These are phyloP conservation scores for Pterostichus madidus DNA, from an alignment of 2,888 invertebrate species.

Conservation along the genomic window DNA sequence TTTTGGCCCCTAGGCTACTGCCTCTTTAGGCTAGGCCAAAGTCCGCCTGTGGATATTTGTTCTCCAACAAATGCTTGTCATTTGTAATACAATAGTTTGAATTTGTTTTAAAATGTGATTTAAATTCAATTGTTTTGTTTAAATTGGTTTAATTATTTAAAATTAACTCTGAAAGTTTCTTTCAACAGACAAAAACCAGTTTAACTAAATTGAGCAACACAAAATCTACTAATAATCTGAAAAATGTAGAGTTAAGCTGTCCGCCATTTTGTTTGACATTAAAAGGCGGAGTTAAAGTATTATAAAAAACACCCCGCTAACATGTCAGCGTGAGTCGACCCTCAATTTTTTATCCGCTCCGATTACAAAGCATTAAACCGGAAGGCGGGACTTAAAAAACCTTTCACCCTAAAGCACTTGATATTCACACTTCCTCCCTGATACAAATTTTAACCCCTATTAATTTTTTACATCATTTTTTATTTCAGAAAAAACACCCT, in stretches of 20 bases:
- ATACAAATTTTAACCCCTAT: neutral
- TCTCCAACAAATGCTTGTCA: too few relatives aligned
- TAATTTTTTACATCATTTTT: constrained; percentile 49
- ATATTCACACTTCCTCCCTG: neutral
- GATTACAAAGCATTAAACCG: constrained; percentile 59
- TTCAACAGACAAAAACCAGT: too few relatives aligned
- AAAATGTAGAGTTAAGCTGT: neutral
- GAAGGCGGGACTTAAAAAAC: constrained; percentile 61
- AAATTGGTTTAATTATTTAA: too few relatives aligned
- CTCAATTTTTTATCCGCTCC: constrained; percentile 60
- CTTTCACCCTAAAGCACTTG: constrained; percentile 52
- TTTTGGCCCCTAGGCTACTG: too few relatives aligned
- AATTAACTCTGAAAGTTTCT: too few relatives aligned
- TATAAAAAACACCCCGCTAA: constrained; percentile 70
- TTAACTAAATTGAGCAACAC: too few relatives aligned
- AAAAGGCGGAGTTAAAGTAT: constrained; percentile 71
- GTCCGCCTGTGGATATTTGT: too few relatives aligned
- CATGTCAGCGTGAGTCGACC: constrained; percentile 37
- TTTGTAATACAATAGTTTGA: too few relatives aligned
- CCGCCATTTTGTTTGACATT: constrained; percentile 70
- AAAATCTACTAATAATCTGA: too few relatives aligned
- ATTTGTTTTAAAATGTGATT: too few relatives aligned
- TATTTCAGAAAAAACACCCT: neutral
- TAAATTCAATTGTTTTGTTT: too few relatives aligned
- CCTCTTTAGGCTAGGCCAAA: too few relatives aligned